These are phyloP conservation scores for Anorthoa munda DNA, from an alignment of 2,888 invertebrate genomes.

Conservation along the genomic window DNA sequence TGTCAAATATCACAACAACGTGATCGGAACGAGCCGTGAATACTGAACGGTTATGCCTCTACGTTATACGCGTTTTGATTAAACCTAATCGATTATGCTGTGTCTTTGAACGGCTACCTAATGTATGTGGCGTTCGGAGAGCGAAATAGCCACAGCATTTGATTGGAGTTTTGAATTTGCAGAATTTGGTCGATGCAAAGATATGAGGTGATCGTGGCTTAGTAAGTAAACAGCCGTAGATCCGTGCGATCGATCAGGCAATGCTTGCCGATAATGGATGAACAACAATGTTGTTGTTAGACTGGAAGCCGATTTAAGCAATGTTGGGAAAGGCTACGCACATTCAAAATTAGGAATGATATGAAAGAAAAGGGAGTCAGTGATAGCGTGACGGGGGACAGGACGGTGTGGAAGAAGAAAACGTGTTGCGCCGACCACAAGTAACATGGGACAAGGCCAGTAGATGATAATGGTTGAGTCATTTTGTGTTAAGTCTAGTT, in stretches of 20 bases:
- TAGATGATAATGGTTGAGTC: too few species aligned
- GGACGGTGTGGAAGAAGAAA: too few species aligned
- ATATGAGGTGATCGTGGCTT: background rate
- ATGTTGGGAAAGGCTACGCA: background rate
- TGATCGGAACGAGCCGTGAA: conserved; percentile 45
- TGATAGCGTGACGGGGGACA: too few species aligned
- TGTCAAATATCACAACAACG: conserved; percentile 49
- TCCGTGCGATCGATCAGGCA: too few species aligned
- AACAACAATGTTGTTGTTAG: too few species aligned
- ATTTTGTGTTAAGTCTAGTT: too few species aligned
- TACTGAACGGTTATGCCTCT: conserved; percentile 20
- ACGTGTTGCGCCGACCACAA: too few species aligned
- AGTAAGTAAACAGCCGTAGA: too few species aligned
- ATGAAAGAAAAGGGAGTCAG: too few species aligned
- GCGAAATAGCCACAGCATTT: background rate
- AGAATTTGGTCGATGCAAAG: background rate
- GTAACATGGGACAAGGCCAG: too few species aligned
- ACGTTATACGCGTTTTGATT: conserved; percentile 37
- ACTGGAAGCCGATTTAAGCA: too few species aligned
- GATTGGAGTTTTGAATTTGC: background rate
- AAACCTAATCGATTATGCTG: conserved; percentile 50
- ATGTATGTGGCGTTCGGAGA: conserved; percentile 5
- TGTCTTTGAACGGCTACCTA: conserved; percentile 17
- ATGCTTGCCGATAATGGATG: too few species aligned
- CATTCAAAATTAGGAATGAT: background rate